A percentile compares a stretch with the other conserved stretches of the same genome.
Conservation (phyloP, 2,113 vertebrate genomes). For the Lampris megalopsis region DNA sequence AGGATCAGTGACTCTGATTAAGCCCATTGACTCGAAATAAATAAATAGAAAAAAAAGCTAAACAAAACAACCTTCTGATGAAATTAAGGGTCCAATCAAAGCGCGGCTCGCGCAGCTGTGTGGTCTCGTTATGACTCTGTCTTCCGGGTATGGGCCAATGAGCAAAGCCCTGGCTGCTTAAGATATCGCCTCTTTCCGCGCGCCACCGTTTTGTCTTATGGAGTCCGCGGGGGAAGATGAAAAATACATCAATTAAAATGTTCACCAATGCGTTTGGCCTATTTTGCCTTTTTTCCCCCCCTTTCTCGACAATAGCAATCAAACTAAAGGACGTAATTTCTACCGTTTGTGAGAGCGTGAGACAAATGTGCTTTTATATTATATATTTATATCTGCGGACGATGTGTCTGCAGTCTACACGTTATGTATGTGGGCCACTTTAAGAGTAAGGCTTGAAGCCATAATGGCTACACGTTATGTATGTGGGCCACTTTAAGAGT, state of each 20-base stretch:
- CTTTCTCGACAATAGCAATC: conserved; percentile 43
- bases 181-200: conserved; percentile 25
- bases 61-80: conserved; percentile 94
- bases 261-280: conserved; percentile 61
- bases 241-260: conserved; percentile 77
- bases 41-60: conserved; percentile 78
- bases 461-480: neutral
- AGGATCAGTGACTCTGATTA: conserved; percentile 98
- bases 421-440: conserved; percentile 12
- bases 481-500: conserved; percentile 12
- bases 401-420: conserved; percentile 28
- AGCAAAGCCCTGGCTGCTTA: conserved; percentile 35
- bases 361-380: conserved; percentile 46
- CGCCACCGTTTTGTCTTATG: conserved; percentile 38
- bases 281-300: conserved; percentile 38
- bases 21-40: conserved; percentile 91
- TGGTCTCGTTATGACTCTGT: conserved; percentile 37
- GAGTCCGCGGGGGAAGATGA: conserved; percentile 57
- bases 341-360: conserved; percentile 34
- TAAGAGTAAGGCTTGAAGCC: conserved; percentile 1
- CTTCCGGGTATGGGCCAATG: conserved; percentile 47
- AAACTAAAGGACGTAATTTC: conserved; percentile 43
- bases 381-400: conserved; percentile 49
- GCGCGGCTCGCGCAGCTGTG: conserved; percentile 86
- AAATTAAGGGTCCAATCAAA: conserved; percentile 98